A percentile compares a stretch with the other conserved stretches of the same genome.
Conservation (phyloP, 2,888 invertebrate genomes). For the Biston betularia region DNA sequence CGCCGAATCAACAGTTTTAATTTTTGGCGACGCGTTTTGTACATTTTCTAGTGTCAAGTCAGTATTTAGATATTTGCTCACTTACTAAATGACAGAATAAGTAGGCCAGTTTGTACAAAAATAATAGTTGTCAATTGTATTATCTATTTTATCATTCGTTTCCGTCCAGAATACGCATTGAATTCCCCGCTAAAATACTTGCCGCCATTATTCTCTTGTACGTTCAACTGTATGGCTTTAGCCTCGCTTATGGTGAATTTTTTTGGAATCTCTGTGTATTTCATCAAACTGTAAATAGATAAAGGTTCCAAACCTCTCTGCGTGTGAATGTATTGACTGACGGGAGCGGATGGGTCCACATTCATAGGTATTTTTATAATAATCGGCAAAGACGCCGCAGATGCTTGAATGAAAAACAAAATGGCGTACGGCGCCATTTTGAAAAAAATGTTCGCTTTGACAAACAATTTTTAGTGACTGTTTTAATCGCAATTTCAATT, state of each 20-base stretch:
- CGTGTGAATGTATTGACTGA: constrained; percentile 52
- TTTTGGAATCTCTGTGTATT: constrained; percentile 50
- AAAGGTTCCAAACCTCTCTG: constrained; percentile 46
- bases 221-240: constrained; percentile 40
- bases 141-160: constrained; percentile 39
- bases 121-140: neutral
- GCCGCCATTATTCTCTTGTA: constrained; percentile 26
- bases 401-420: constrained; percentile 20
- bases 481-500: too few relatives aligned
- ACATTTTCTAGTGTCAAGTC: too few relatives aligned
- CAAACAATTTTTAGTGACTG: neutral
- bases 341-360: constrained; percentile 36
- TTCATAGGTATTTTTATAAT: constrained; percentile 42
- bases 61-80: too few relatives aligned
- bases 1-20: too few relatives aligned
- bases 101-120: too few relatives aligned
- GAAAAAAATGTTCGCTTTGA: neutral
- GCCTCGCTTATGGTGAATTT: constrained; percentile 38
- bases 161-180: constrained; percentile 42
- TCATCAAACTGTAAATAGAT: constrained; percentile 49
- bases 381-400: constrained; percentile 32
- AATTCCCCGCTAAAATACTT: constrained; percentile 36
- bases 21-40: too few relatives aligned
- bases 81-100: too few relatives aligned
- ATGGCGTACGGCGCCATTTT: constrained; percentile 32